Base-by-base conservation (phyloP, 2,113 vertebrate species). In the Cyanoramphus novaezelandiae region DNA sequence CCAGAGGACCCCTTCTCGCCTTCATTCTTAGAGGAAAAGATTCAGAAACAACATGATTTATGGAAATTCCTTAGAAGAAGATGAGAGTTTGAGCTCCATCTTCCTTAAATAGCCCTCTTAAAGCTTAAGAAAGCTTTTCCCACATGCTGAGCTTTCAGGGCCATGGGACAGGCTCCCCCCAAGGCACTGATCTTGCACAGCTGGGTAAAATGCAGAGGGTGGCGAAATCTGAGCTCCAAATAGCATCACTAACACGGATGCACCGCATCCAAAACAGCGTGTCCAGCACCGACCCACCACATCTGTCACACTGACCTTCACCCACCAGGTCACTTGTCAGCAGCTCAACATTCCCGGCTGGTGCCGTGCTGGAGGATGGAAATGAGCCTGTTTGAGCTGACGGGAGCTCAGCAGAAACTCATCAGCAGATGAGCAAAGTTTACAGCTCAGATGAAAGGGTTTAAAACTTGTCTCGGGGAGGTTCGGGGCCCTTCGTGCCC, bases 351-450 rank as follows among this genome's bases (percentile, higher is more conserved):
- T 52, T 74, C 15, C 37, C 0, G 5, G 33, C 29, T 2, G 20
- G 72, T 39, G 68, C 41, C 1, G 3, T 2, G 18, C 50, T 52
- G 41, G 29, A 1, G 43, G 11, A 81, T 74, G 92, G 92, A 67
- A 85, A 89, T 17, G 75, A 96, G 67, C 90, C 90, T 64, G 53
- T 57, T 90, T 78, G 60, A 9, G 24, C 71, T 86, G 95, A 21
- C 0, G 18, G 75, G 49, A 50, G 86, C 96, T 62, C 88, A 59
- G 85, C 83, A 80, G 65, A 75, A 88, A 29, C 47, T 37, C 90
- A 78, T 55, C 94, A 93, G 90, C 94, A 80, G 80, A 70, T 85
- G 77, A 83, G 53, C 88, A 69, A 76, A 85, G 93, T 81, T 75
- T 59, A 39, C 70, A 90, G 90, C 65, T 89, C 50, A 39, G 47